Evolutionary conservation across 1,140 invertebrate species (phyloP).

Genomic region (Zaprionus lachaisei): DNA sequence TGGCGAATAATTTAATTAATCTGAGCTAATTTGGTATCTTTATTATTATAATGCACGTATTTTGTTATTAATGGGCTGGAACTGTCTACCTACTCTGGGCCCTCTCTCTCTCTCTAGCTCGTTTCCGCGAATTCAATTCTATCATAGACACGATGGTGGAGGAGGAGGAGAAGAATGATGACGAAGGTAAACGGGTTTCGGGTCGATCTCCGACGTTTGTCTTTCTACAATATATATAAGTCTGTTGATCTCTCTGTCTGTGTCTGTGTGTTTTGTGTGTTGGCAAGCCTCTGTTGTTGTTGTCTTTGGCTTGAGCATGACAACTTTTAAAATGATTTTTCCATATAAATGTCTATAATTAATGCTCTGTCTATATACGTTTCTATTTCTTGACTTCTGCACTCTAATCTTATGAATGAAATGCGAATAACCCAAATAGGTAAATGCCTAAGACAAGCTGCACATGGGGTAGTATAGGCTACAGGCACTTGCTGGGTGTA

Average conservation of each 20-base stretch:
- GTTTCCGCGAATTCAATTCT: conserved; percentile 10
- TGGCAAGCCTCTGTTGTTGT: conserved; percentile 28
- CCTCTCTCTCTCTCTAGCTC: not conserved
- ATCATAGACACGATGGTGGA: conserved; percentile 4
- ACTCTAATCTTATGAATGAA: conserved; percentile 63
- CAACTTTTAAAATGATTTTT: conserved; percentile 74
- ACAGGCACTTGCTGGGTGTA: no score
- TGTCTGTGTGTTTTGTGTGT: conserved; percentile 22
- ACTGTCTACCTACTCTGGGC: not conserved
- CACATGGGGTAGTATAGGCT: no score
- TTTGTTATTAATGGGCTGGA: conserved; percentile 5
- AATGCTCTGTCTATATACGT: conserved; percentile 57
- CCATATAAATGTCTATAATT: conserved; percentile 72
- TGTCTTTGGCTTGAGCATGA: conserved; percentile 55
- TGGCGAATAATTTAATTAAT: not conserved
- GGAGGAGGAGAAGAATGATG: conserved; percentile 49
- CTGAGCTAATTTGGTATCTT: conserved; percentile 6
- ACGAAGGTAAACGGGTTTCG: conserved; percentile 71
- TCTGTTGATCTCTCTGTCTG: conserved; percentile 20
- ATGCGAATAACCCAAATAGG: conserved; percentile 38
- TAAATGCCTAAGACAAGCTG: not conserved
- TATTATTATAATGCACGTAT: conserved; percentile 6
- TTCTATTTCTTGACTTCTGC: conserved; percentile 42
- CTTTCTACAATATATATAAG: not conserved
- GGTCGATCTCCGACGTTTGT: not conserved